Percentiles rank a stretch among this genome's conserved stretches.
These are phyloP conservation scores for Phocoena phocoena DNA, from an alignment of 2,113 vertebrate species.

Conservation along the genomic window DNA sequence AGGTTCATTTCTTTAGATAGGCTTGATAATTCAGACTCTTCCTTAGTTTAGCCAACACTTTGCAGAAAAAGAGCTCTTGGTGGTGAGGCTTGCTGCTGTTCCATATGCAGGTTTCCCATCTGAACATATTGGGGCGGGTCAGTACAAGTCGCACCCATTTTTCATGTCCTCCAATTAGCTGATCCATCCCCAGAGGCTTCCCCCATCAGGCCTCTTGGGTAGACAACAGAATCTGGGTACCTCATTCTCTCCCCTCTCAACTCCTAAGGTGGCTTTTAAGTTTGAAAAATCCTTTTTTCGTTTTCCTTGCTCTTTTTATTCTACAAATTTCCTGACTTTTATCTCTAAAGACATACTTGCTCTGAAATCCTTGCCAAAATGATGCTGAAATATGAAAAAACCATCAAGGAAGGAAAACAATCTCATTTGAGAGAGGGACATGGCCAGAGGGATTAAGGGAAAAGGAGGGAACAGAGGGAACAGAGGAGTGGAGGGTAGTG, in stretches of 20 bases:
- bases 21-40: not conserved
- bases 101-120: not conserved
- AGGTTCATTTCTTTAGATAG: not conserved
- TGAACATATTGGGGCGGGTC: not conserved
- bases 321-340: not conserved
- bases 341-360: not conserved
- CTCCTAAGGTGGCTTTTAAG: conserved; percentile 73
- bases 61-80: not conserved
- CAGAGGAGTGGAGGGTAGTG: not conserved
- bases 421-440: not conserved
- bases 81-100: not conserved
- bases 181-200: not conserved
- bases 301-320: conserved; percentile 20
- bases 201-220: not conserved
- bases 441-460: not conserved
- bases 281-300: conserved; percentile 61
- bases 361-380: conserved; percentile 46
- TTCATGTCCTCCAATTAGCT: not conserved
- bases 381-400: not conserved
- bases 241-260: conserved; percentile 57
- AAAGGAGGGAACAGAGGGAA: not conserved
- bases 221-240: conserved; percentile 49
- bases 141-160: not conserved
- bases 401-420: not conserved
- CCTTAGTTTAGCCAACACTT: not conserved